Conservation (phyloP, 2,113 vertebrate species). For the Bambusicola thoracicus region DNA sequence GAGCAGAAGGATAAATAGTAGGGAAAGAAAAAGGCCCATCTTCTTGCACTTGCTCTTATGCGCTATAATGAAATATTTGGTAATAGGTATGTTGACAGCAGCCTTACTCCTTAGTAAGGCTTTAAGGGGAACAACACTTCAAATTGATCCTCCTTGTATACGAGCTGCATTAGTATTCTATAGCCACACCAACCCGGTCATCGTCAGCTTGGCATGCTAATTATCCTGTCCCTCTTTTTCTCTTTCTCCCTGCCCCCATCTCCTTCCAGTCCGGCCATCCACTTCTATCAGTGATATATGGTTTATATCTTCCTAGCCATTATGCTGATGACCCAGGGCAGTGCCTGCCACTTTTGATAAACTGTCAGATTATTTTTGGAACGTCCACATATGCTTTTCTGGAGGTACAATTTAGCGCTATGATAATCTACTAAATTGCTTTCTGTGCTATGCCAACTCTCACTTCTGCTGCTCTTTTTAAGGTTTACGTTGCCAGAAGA, state of each 20-base stretch:
- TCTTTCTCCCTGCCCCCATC: neutral
- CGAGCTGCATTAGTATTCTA: slow-evolving; percentile 49
- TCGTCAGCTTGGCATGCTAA: slow-evolving; percentile 52
- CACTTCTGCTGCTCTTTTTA: slow-evolving; percentile 20
- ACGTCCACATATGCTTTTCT: slow-evolving; percentile 33
- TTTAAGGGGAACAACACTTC: neutral
- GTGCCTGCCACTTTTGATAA: slow-evolving; percentile 51
- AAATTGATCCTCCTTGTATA: neutral
- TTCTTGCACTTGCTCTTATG: neutral
- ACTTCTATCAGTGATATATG: neutral
- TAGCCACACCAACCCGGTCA: neutral
- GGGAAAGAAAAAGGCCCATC: neutral
- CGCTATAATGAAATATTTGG: neutral
- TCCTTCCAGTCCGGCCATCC: neutral
- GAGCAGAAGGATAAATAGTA: neutral
- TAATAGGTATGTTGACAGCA: neutral
- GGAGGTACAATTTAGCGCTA: slow-evolving; percentile 48
- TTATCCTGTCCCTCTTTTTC: neutral
- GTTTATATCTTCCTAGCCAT: slow-evolving; percentile 17
- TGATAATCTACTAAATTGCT: slow-evolving; percentile 59
- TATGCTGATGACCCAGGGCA: slow-evolving; percentile 43
- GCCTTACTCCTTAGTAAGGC: neutral
- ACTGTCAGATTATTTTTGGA: slow-evolving; percentile 63
- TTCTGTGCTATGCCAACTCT: slow-evolving; percentile 17
- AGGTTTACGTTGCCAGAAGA: slow-evolving; percentile 3